phyloP scores from a whole-genome alignment of 2,113 vertebrate genomes.

The Ameiurus melas region DNA sequence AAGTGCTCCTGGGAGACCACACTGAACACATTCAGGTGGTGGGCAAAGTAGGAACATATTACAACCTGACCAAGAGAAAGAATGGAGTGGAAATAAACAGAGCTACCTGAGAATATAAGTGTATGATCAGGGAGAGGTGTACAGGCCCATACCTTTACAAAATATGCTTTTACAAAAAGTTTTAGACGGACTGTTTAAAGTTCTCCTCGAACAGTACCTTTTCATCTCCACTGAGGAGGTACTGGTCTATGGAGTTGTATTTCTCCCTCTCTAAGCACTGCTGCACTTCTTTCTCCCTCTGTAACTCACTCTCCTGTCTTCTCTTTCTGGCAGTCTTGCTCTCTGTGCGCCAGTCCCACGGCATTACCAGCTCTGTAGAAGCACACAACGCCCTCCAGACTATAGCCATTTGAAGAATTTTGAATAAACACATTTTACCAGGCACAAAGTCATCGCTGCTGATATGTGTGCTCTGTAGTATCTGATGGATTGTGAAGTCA shows the following conservation, averaged over 20 bases:
- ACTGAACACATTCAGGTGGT: constrained; percentile 62
- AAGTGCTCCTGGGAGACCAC: constrained; percentile 61
- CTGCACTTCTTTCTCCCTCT: constrained; percentile 56
- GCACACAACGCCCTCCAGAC: neutral
- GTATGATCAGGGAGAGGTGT: neutral
- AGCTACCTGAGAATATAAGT: neutral
- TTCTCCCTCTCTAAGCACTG: constrained; percentile 60
- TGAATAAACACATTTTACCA: neutral
- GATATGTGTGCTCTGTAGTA: neutral
- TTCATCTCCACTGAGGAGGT: constrained; percentile 67
- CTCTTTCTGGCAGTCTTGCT: constrained; percentile 61
- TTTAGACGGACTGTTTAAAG: neutral
- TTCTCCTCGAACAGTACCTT: constrained; percentile 52
- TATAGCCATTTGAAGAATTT: neutral
- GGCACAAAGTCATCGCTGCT: no score
- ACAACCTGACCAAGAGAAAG: constrained; percentile 51
- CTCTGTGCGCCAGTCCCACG: constrained; percentile 65
- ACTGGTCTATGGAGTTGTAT: constrained; percentile 63
- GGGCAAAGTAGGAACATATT: constrained; percentile 64
- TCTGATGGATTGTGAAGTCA: no score
- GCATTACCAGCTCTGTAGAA: constrained; percentile 57
- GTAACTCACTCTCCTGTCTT: constrained; percentile 54
- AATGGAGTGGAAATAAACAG: neutral
- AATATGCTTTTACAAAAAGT: neutral
- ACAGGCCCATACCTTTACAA: neutral